A percentile compares a stretch with the other conserved stretches of the same genome.
Conservation (phyloP, 2,113 vertebrate genomes). For the Phoxinus phoxinus region DNA sequence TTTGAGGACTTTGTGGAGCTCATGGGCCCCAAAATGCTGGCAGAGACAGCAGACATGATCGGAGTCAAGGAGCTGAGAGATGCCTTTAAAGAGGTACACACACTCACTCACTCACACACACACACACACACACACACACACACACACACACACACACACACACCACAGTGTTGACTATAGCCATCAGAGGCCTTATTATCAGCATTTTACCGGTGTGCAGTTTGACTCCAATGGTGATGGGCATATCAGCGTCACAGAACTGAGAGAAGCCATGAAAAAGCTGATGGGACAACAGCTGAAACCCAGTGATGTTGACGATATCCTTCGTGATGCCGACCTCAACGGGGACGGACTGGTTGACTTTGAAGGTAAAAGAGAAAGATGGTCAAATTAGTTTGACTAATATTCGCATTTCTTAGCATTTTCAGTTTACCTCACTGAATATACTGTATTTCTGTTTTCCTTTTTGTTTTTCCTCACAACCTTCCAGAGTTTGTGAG, state of each 20-base stretch:
- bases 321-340: conserved; percentile 89
- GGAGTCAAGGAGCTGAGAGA: conserved; percentile 82
- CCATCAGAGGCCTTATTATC: background rate
- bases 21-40: conserved; percentile 96
- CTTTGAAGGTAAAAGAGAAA: conserved; percentile 84
- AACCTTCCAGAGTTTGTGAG: conserved; percentile 76
- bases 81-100: conserved; percentile 88
- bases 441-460: background rate
- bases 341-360: conserved; percentile 92
- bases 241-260: conserved; percentile 84
- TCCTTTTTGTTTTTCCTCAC: conserved; percentile 10
- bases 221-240: conserved; percentile 93
- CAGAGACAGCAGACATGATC: conserved; percentile 94
- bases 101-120: background rate
- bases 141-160: background rate
- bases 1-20: conserved; percentile 86
- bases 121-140: background rate
- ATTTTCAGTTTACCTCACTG: background rate
- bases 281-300: conserved; percentile 91
- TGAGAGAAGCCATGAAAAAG: conserved; percentile 85
- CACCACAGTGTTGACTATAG: background rate
- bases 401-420: background rate
- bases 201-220: conserved; percentile 66
- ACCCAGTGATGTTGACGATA: conserved; percentile 89
- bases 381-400: background rate